phyloP scores from a whole-genome alignment of 1,140 invertebrate species.

The Lasaia peninsularis region DNA sequence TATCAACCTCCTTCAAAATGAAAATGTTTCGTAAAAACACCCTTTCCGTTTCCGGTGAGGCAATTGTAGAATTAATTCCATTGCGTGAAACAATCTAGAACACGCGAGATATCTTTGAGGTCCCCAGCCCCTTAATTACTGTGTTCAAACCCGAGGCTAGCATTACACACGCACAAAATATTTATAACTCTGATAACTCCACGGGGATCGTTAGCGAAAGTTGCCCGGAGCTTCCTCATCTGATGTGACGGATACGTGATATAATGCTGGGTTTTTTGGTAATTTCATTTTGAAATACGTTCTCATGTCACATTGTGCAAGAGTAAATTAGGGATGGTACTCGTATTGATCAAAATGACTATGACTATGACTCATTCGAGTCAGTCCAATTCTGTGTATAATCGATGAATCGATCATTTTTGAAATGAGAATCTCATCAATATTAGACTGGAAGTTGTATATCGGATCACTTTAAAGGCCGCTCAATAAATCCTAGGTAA shows the following conservation, averaged over 20 bases:
- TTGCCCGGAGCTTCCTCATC: not conserved
- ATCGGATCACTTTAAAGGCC: too few species aligned
- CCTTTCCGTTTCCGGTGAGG: slow-evolving; percentile 16
- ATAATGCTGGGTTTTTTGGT: not conserved
- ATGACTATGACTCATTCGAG: too few species aligned
- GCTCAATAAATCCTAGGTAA: too few species aligned
- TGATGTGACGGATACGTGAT: not conserved
- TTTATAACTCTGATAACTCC: slow-evolving; percentile 26
- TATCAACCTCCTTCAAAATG: too few species aligned
- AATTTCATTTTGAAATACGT: slow-evolving; percentile 1
- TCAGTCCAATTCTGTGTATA: too few species aligned
- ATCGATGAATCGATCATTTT: too few species aligned
- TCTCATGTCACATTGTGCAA: too few species aligned
- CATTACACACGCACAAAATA: slow-evolving; percentile 21
- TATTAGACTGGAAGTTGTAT: too few species aligned
- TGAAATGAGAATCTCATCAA: too few species aligned
- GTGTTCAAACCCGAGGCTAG: slow-evolving; percentile 23
- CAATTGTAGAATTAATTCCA: slow-evolving; percentile 29
- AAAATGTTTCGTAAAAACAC: not conserved
- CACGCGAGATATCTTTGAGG: slow-evolving; percentile 51
- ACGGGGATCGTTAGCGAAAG: not conserved
- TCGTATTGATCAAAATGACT: too few species aligned
- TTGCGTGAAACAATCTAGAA: slow-evolving; percentile 40
- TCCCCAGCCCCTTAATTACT: slow-evolving; percentile 40
- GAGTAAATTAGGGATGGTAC: too few species aligned